Base-by-base conservation (phyloP, 2,888 invertebrate genomes). In the Pharmacophagus antenor region DNA sequence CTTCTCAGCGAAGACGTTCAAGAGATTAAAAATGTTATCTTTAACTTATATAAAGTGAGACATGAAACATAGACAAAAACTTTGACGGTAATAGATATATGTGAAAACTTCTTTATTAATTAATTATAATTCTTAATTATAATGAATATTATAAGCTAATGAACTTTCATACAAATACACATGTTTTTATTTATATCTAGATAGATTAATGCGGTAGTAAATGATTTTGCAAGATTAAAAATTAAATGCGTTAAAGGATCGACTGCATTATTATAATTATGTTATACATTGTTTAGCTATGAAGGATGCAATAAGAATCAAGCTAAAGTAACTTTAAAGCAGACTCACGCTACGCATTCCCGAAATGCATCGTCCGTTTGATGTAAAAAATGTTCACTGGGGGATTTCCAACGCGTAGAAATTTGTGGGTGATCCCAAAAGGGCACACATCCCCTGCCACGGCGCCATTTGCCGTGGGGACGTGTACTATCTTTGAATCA, bases 401-500 rank as follows among this genome's bases (percentile, higher is more conserved):
- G 88, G 87, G 79, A 87, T 82, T 88, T 85, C 88, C 87, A 65
- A 65, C 66, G 73, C 62, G 77, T 71, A 71, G 78, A 78, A 82
- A 84, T 81, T 81, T 74, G 82, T 84, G 83, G 80, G 82, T 80
- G 79, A 82, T 70, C 65, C 66, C 66, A 61, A 60, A 70, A 74
- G 76, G 74, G 80, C 79, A 80, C 75, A 70, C 68, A 76, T 76
- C 79, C 82, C 85, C 84, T 80, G 70, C 66, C 67, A 68, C 71
- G 77, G 72, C 72, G 66, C 67, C 77, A 84, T 86, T 83, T 81
- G 82, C 70, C 77, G 64, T 65, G 74, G 84, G 80, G 81, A 86
- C 84, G 76, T 71, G 72, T 71, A 67, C 76, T 84, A 82, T 83
- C 81, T 83, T 74, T 77, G 70, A 75, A 81, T 84, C 81, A 75